Percentiles rank a stretch among this genome's conserved stretches.
Evolutionary conservation across 1,140 invertebrate genomes (phyloP).

Genomic region (Macrotrachela quadricornifera): DNA sequence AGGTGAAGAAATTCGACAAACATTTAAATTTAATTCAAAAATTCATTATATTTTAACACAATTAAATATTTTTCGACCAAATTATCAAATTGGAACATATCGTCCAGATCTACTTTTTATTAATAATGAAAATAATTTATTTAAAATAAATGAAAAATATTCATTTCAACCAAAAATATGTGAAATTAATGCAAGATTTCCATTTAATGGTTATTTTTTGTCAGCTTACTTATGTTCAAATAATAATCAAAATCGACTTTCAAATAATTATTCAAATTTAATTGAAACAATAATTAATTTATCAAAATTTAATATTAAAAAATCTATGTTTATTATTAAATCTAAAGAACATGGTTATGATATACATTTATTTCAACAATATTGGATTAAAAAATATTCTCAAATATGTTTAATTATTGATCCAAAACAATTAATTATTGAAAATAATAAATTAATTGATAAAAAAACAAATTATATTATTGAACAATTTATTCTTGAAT

Average conservation of each 20-base stretch:
- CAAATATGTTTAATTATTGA: too few species aligned
- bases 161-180: too few species aligned
- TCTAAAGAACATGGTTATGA: constrained; percentile 5
- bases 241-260: background rate
- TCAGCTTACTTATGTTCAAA: background rate
- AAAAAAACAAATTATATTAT: background rate
- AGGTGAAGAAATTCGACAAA: too few species aligned
- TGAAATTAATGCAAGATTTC: constrained; percentile 8
- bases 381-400: background rate
- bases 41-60: too few species aligned
- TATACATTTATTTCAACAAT: background rate
- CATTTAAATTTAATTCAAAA: too few species aligned
- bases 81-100: too few species aligned
- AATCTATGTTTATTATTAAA: background rate
- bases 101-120: background rate
- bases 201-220: background rate
- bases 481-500: constrained; percentile 5
- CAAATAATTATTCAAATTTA: background rate
- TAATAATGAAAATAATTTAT: background rate
- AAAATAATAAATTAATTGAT: background rate
- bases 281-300: background rate
- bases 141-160: too few species aligned
- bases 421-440: too few species aligned
- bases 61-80: too few species aligned
- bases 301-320: background rate